Conservation (phyloP, 2,797 vertebrate species). For the Rhinella marina region DNA sequence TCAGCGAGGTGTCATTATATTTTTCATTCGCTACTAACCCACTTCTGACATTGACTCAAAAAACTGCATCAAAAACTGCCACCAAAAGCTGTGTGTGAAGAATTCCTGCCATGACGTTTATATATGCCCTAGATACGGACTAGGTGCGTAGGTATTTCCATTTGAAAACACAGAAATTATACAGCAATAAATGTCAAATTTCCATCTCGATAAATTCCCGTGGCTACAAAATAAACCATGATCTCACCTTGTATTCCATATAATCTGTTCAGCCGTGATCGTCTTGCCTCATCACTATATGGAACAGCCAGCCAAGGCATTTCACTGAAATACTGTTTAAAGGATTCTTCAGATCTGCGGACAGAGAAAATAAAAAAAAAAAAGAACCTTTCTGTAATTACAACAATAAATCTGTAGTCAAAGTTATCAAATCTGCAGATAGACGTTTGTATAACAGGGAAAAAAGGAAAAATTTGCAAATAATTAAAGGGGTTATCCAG, state of each 20-base stretch:
- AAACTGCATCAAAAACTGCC: too few relatives aligned
- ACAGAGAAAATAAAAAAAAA: background rate
- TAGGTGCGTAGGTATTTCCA: too few relatives aligned
- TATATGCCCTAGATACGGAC: too few relatives aligned
- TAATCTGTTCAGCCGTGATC: constrained; percentile 94
- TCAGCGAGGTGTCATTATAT: too few relatives aligned
- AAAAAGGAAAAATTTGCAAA: background rate
- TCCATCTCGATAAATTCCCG: background rate
- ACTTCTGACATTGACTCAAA: too few relatives aligned
- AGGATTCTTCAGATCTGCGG: constrained; percentile 94
- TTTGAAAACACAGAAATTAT: too few relatives aligned
- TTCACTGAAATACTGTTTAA: constrained; percentile 98
- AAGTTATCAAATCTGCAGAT: background rate
- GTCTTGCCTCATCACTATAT: constrained; percentile 88
- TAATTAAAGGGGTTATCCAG: background rate
- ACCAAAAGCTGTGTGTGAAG: too few relatives aligned
- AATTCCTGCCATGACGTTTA: too few relatives aligned
- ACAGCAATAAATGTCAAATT: too few relatives aligned
- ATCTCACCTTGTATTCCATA: constrained; percentile 95
- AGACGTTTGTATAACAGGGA: background rate
- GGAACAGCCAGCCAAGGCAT: constrained; percentile 98
- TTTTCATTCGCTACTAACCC: too few relatives aligned
- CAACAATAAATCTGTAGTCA: background rate
- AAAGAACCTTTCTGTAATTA: background rate
- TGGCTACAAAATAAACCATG: background rate